Conservation (phyloP, 2,113 vertebrate genomes). For the Turdus rufiventris region DNA sequence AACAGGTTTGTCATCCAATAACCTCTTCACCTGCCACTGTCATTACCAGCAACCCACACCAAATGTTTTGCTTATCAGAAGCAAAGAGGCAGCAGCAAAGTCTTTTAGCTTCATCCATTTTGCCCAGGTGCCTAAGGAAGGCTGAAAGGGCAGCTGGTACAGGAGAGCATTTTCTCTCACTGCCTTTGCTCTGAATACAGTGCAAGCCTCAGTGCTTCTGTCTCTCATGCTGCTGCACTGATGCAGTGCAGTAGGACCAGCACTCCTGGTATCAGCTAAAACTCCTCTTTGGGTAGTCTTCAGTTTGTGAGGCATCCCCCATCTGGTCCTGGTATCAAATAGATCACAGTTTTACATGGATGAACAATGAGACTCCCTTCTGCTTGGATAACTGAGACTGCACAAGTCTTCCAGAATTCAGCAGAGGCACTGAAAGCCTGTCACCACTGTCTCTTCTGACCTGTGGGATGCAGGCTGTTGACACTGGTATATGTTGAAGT, state of each 20-base stretch:
- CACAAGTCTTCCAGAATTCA: not conserved
- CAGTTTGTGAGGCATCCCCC: not conserved
- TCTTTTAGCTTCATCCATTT: not conserved
- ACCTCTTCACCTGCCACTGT: not conserved
- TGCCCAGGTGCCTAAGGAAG: not conserved
- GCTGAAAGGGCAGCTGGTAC: not conserved
- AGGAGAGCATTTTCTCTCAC: not conserved
- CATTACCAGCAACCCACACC: not conserved
- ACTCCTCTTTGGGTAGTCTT: not conserved
- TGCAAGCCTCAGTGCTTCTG: not conserved
- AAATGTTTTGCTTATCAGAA: not conserved
- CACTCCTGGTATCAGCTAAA: fast-evolving
- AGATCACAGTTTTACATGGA: not conserved
- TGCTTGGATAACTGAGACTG: not conserved
- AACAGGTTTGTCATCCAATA: constrained; percentile 28
- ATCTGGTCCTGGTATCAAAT: not conserved
- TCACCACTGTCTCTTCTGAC: not conserved
- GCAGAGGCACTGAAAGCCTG: not conserved
- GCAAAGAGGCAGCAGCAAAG: not conserved
- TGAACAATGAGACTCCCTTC: not conserved
- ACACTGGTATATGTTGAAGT: not conserved
- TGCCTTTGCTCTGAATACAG: not conserved
- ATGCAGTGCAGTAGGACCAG: not conserved
- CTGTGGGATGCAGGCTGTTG: not conserved
- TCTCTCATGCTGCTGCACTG: not conserved